These are phyloP conservation scores for Oryzias sinensis DNA, from an alignment of 2,797 vertebrate species.

Conservation along the genomic window DNA sequence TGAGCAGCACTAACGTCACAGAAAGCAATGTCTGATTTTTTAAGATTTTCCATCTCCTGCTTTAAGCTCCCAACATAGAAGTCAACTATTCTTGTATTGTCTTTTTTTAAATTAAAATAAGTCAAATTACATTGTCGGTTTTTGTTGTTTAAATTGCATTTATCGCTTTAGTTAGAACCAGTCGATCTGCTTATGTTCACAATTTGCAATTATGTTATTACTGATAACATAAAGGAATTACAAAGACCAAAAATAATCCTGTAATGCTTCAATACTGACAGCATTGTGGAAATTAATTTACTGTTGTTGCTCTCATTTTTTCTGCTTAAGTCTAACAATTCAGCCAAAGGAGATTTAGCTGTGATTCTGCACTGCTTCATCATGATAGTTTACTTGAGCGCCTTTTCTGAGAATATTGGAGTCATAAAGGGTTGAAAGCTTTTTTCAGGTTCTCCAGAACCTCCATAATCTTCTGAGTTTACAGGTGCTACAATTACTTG, in stretches of 20 bases:
- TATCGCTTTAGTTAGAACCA: not conserved
- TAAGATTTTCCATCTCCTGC: too few species aligned
- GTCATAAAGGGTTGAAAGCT: not conserved
- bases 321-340: slow-evolving; percentile 12
- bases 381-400: slow-evolving; percentile 1
- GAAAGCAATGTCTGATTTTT: too few species aligned
- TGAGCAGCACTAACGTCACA: too few species aligned
- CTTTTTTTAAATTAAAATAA: too few species aligned
- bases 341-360: slow-evolving; percentile 4
- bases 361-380: not conserved
- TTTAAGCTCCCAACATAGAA: too few species aligned
- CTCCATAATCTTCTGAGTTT: slow-evolving; percentile 4
- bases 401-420: not conserved
- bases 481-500: slow-evolving; percentile 6
- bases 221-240: slow-evolving; percentile 26
- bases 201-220: not conserved
- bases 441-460: slow-evolving; percentile 3
- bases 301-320: slow-evolving; percentile 14
- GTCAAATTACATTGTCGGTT: too few species aligned
- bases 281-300: slow-evolving; percentile 31
- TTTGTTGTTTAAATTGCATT: not conserved
- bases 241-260: slow-evolving; percentile 18
- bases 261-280: slow-evolving; percentile 15
- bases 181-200: slow-evolving; percentile 7
- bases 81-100: too few species aligned